Evolutionary conservation across 2,888 invertebrate species (phyloP).

Genomic region (Chloroclysta siterata): DNA sequence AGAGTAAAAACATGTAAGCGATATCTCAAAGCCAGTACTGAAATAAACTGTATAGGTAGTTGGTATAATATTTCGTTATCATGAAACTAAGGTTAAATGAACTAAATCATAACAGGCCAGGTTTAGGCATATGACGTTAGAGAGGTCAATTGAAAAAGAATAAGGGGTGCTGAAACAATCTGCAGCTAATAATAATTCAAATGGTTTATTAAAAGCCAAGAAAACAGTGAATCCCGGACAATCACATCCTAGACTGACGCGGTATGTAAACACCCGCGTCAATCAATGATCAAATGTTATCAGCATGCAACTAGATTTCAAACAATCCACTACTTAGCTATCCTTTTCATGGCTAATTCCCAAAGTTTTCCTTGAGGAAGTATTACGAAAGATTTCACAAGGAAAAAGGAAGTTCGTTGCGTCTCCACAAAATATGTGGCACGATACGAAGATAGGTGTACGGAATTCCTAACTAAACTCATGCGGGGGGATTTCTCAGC

Average conservation of each 20-base stretch:
- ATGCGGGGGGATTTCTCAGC: slow-evolving; percentile 66
- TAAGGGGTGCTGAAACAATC: too few species aligned
- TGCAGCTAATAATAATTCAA: too few species aligned
- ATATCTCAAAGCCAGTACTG: not conserved
- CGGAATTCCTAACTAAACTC: slow-evolving; percentile 76
- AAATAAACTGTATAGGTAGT: too few species aligned
- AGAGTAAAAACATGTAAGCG: not conserved
- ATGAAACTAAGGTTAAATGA: too few species aligned
- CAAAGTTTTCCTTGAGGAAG: slow-evolving; percentile 35
- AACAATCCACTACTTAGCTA: slow-evolving; percentile 26
- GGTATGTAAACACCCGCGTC: too few species aligned
- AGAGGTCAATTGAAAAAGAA: too few species aligned
- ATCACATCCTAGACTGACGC: too few species aligned
- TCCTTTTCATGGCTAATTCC: slow-evolving; percentile 37
- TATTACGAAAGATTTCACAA: slow-evolving; percentile 56
- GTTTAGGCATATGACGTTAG: too few species aligned
- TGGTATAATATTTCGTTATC: too few species aligned
- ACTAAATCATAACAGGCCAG: too few species aligned
- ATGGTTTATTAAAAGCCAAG: too few species aligned
- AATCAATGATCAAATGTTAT: slow-evolving; percentile 12
- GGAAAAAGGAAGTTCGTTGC: slow-evolving; percentile 63
- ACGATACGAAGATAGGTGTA: slow-evolving; percentile 71
- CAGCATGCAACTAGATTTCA: not conserved
- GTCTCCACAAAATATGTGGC: slow-evolving; percentile 70
- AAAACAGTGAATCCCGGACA: too few species aligned